Conservation (phyloP, 2,113 vertebrate genomes). For the Verasper variegatus region DNA sequence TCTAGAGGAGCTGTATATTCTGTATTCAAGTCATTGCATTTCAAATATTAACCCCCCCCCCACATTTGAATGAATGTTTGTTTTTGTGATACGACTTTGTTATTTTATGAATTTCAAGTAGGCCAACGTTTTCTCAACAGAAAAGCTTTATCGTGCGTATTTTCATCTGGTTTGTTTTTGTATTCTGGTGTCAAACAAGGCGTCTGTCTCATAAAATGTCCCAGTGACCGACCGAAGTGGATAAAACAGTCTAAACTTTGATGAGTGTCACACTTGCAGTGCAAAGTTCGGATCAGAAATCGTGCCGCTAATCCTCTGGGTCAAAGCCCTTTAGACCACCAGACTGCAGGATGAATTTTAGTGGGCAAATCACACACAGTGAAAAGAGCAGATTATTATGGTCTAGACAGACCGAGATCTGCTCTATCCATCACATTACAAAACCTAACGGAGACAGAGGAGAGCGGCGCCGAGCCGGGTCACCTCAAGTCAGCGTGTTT, state of each 20-base stretch:
- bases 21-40: too few species aligned
- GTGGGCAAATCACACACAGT: not conserved
- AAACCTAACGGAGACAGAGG: slow-evolving; percentile 19
- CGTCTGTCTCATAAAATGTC: too few species aligned
- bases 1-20: too few species aligned
- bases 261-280: not conserved
- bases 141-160: too few species aligned
- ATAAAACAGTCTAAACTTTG: not conserved
- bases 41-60: too few species aligned
- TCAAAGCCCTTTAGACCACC: slow-evolving; percentile 37
- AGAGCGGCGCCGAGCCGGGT: not conserved
- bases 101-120: too few species aligned
- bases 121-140: too few species aligned
- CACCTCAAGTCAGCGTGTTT: slow-evolving; percentile 13
- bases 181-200: too few species aligned
- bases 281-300: not conserved
- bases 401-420: slow-evolving; percentile 52
- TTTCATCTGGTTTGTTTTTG: too few species aligned
- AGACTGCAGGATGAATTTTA: slow-evolving; percentile 38
- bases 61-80: too few species aligned
- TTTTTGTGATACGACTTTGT: too few species aligned
- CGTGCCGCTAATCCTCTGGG: slow-evolving; percentile 26
- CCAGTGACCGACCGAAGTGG: too few species aligned
- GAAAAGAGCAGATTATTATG: slow-evolving; percentile 51
- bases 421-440: slow-evolving; percentile 57